phyloP scores from a whole-genome alignment of 30 jellyfish, hydroid and myxozoan species.

The Turritopsis rubra region DNA sequence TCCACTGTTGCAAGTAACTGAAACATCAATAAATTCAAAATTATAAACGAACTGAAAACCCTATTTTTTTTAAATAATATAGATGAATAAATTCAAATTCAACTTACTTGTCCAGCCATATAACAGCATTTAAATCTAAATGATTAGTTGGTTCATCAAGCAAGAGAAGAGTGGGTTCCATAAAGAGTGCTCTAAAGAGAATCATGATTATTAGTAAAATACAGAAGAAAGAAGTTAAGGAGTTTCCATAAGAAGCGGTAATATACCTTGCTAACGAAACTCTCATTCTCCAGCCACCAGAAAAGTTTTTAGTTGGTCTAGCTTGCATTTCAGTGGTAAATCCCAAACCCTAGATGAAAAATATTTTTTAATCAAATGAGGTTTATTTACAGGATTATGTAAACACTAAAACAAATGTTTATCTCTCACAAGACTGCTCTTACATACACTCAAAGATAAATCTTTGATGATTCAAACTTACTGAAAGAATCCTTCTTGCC shows the following conservation, averaged over 20 bases:
- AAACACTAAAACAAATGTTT: background rate
- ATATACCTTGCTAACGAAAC: conserved; percentile 92
- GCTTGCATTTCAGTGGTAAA: conserved; percentile 93
- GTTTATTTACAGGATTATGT: background rate
- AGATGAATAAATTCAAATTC: no score
- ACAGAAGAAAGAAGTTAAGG: background rate
- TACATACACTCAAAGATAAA: background rate
- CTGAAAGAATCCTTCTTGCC: conserved; percentile 88
- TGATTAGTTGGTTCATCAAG: conserved; percentile 98
- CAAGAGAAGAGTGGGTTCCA: conserved; percentile 87
- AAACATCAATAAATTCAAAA: background rate
- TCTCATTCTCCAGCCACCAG: conserved; percentile 99
- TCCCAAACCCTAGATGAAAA: conserved; percentile 83
- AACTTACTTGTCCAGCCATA: conserved; percentile 97
- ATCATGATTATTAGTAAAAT: background rate
- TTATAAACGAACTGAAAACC: no score
- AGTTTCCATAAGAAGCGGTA: no score
- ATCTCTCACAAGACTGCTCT: background rate
- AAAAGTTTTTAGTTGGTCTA: conserved; percentile 76
- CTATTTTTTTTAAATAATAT: background rate
- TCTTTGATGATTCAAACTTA: conserved; percentile 9
- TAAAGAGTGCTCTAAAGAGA: conserved; percentile 70
- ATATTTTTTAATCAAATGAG: background rate
- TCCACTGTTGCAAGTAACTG: conserved; percentile 86
- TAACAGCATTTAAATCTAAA: conserved; percentile 94